Percentiles rank a stretch among this genome's conserved stretches.
phyloP scores from a whole-genome alignment of 2,888 invertebrate genomes.

The Cheilosia vulpina region DNA sequence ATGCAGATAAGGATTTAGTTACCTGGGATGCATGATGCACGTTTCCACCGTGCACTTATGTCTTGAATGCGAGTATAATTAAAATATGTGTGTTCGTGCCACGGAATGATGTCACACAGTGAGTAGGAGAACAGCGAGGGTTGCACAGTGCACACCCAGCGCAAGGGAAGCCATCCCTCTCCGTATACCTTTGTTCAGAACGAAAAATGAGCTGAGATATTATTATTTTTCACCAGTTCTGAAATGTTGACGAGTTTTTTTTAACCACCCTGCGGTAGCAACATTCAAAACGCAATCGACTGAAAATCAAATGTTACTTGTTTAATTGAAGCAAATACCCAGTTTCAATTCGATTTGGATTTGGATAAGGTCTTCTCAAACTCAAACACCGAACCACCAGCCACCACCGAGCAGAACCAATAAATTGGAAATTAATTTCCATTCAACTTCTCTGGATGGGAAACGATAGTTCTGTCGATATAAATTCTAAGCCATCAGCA shows the following conservation, averaged over 20 bases:
- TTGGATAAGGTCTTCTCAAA: conserved; percentile 10
- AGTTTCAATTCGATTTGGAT: neutral
- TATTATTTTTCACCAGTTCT: neutral
- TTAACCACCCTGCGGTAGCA: no score
- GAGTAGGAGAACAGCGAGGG: conserved; percentile 23
- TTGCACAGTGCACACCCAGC: conserved; percentile 12
- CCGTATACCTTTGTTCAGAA: neutral
- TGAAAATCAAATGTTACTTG: no score
- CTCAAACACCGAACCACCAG: conserved; percentile 33
- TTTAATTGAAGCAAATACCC: no score
- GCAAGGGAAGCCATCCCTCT: neutral
- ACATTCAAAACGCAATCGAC: no score
- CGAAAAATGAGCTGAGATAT: conserved; percentile 20
- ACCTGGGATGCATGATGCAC: conserved; percentile 72
- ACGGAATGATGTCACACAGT: conserved; percentile 65
- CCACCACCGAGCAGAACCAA: conserved; percentile 18
- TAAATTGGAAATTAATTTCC: conserved; percentile 53
- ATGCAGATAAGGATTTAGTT: conserved; percentile 74
- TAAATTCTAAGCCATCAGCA: conserved; percentile 7
- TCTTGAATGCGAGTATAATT: conserved; percentile 71
- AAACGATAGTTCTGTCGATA: neutral
- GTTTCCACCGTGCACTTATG: conserved; percentile 70
- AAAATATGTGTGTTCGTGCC: conserved; percentile 63
- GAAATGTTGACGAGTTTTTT: no score
- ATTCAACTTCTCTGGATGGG: conserved; percentile 24